Evolutionary conservation across 2,888 invertebrate genomes (phyloP).

Genomic region (Adelphocoris suturalis): DNA sequence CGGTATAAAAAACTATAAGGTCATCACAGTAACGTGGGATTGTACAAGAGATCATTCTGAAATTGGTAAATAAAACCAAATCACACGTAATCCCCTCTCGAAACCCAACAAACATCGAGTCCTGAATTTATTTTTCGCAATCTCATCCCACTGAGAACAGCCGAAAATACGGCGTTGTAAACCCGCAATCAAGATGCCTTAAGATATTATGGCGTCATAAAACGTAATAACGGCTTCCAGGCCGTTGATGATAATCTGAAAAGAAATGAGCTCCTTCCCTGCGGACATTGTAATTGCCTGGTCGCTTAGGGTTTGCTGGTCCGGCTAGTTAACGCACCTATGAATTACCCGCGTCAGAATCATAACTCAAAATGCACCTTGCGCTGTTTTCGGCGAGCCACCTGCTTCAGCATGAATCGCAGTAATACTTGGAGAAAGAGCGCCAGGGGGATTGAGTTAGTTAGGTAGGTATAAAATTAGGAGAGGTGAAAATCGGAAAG

Average conservation of each 20-base stretch:
- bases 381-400: conserved; percentile 13
- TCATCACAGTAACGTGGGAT: too few species aligned
- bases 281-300: conserved; percentile 41
- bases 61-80: not conserved
- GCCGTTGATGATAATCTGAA: conserved; percentile 42
- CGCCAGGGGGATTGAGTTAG: conserved; percentile 10
- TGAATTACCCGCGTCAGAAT: conserved; percentile 38
- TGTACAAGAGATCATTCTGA: too few species aligned
- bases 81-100: not conserved
- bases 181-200: conserved; percentile 47
- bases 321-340: conserved; percentile 43
- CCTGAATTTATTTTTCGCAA: not conserved
- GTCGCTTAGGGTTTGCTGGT: conserved; percentile 4
- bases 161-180: conserved; percentile 40
- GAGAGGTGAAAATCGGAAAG: conserved; percentile 17
- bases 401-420: not conserved
- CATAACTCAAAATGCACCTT: conserved; percentile 26
- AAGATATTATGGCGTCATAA: conserved; percentile 42
- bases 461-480: conserved; percentile 20
- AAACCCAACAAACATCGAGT: not conserved
- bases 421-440: not conserved
- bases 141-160: not conserved
- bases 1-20: too few species aligned
- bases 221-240: conserved; percentile 41
- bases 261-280: conserved; percentile 31